Percentiles rank a stretch among this genome's conserved stretches.
These are phyloP conservation scores for Pterobdella sp. DNA, from an alignment of 2,888 invertebrate species.

Conservation along the genomic window DNA sequence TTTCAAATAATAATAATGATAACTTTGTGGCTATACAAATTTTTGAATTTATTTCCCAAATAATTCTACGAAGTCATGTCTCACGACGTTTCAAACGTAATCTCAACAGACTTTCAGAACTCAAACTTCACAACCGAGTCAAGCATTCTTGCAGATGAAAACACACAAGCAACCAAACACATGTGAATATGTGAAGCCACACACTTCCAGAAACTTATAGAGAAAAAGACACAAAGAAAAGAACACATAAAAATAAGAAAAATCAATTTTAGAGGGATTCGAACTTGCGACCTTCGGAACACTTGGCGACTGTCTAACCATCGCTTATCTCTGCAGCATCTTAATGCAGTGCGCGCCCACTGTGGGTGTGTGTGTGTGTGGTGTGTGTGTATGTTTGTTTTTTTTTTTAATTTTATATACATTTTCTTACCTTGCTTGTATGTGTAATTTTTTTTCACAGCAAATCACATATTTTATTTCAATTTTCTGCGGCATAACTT, in stretches of 20 bases:
- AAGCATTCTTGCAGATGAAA: not conserved
- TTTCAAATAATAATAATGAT: no score
- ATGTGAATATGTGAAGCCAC: not conserved
- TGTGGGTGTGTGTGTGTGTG: not conserved
- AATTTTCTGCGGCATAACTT: no score
- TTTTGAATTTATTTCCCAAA: no score
- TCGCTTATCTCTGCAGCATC: not conserved
- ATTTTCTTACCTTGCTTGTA: no score
- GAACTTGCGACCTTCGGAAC: constrained; percentile 6
- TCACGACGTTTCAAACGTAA: not conserved
- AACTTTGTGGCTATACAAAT: no score
- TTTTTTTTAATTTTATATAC: no score
- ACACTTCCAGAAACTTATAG: not conserved
- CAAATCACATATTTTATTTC: no score
- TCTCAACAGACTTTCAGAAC: not conserved
- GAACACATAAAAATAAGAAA: not conserved
- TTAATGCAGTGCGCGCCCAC: constrained; percentile 4
- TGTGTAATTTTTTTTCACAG: not conserved
- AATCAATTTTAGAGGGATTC: not conserved
- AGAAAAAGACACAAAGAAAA: constrained; percentile 1
- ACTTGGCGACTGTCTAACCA: constrained; percentile 4
- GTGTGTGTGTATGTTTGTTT: constrained; percentile 2
- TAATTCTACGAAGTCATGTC: no score
- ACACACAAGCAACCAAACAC: constrained; percentile 17
- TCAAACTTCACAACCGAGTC: not conserved